A percentile compares a stretch with the other conserved stretches of the same genome.
phyloP scores from a whole-genome alignment of 2,888 invertebrate species.

The Polia nebulosa region DNA sequence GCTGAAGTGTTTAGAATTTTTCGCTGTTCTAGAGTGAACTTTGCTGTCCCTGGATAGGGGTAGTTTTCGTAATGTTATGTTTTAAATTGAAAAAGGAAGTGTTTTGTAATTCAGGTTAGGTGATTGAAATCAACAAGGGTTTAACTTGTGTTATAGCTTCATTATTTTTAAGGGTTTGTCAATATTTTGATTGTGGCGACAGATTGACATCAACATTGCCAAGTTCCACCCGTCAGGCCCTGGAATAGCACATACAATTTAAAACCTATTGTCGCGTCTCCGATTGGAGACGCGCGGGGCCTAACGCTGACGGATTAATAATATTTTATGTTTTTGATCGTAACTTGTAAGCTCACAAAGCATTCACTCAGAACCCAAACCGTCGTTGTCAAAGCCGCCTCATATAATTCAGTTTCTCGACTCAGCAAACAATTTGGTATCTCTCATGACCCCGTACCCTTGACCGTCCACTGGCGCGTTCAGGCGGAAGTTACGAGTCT shows the following conservation, averaged over 20 bases:
- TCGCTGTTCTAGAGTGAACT: constrained; percentile 25
- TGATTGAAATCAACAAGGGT: constrained; percentile 17
- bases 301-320: too few species aligned
- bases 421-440: constrained; percentile 32
- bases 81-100: constrained; percentile 18
- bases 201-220: neutral
- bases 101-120: constrained; percentile 15
- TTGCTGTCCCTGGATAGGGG: neutral
- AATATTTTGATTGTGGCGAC: neutral
- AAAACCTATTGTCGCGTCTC: too few species aligned
- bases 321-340: neutral
- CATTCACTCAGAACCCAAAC: neutral
- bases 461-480: constrained; percentile 34
- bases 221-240: too few species aligned
- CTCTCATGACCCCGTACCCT: constrained; percentile 38
- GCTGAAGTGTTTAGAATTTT: constrained; percentile 16
- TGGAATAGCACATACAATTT: too few species aligned
- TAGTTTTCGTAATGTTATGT: neutral
- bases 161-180: constrained; percentile 10
- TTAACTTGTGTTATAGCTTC: constrained; percentile 4
- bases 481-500: constrained; percentile 36
- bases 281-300: too few species aligned
- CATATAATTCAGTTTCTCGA: constrained; percentile 4
- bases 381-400: neutral
- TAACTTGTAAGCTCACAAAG: neutral